Evolutionary conservation across 2,888 invertebrate genomes (phyloP), one percentile per base, ranked within the genome.

Genomic region (Pollenia griseotomentosa): DNA sequence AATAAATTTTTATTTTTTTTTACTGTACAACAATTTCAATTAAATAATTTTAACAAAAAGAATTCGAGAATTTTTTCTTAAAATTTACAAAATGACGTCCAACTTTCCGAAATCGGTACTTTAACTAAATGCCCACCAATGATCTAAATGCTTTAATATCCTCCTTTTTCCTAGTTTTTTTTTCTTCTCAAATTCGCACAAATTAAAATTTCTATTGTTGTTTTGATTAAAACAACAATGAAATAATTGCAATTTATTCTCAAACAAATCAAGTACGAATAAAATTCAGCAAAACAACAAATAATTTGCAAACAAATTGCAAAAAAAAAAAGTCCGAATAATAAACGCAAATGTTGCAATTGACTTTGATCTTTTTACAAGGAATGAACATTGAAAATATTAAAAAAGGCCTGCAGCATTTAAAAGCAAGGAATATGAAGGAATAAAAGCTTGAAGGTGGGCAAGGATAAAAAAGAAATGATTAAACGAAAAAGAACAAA

Each of bases 331-430:
- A 48, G 48, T 46, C 33, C 12, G 7, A 42, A 55, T 68, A 70
- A 23, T 33, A 77, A 77, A 70, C 46, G 55, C 19, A 40, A 66
- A 70, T 53, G 59, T 44, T 73, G 4, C 73, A 78, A 68, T 55
- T 63, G 65, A 59, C 83, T 86, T 86, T 86, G 86, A 86, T 86
- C 86, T 86, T 77, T 59, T 70, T 57, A 51, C 71, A 61, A 59
- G 51, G 19, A 40, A 71, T 80, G 65, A 83, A 61, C 59, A 79
- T 65, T 33, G 46, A 63, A 75, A 82, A 74, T 74, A 86, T 74
- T 80, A 46, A 33, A 82, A 82, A 80, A 66, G 48, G 77, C 86
- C 80, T 70, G 51, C 51, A 65, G 85, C 42, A 11, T 65, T 78
- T 0, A 23, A 61, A 68, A 59, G 0, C 55, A 1, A 57, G 55